Evolutionary conservation across 2,888 invertebrate genomes (phyloP).

Genomic region (Pterostichus niger): DNA sequence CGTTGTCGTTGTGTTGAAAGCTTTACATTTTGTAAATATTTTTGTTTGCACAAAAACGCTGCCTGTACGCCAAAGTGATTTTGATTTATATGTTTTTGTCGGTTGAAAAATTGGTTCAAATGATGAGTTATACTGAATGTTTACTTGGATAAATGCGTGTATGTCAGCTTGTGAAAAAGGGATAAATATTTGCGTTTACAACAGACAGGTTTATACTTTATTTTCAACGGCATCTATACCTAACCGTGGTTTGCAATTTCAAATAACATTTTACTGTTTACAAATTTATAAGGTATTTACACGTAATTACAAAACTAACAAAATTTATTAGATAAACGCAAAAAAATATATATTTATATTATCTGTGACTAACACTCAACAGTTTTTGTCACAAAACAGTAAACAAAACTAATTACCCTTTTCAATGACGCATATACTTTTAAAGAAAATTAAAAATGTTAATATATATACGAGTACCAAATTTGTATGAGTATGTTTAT

Average conservation of each 20-base stretch:
- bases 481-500: background rate
- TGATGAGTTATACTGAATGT: constrained; percentile 54
- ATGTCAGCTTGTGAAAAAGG: constrained; percentile 43
- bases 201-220: constrained; percentile 47
- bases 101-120: constrained; percentile 54
- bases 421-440: too few relatives aligned
- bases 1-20: constrained; percentile 28
- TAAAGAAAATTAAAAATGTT: background rate
- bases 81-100: constrained; percentile 63
- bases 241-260: constrained; percentile 2
- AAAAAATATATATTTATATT: too few relatives aligned
- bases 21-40: constrained; percentile 49
- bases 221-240: constrained; percentile 14
- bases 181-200: constrained; percentile 43
- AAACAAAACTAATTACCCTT: too few relatives aligned
- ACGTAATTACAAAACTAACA: background rate
- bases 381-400: too few relatives aligned
- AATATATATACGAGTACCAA: too few relatives aligned
- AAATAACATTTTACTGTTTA: background rate
- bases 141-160: constrained; percentile 48
- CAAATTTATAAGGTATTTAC: background rate
- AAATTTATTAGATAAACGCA: too few relatives aligned
- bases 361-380: too few relatives aligned
- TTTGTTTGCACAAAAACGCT: constrained; percentile 51
- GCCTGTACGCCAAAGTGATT: constrained; percentile 43